These are phyloP conservation scores for Lottia gigantea DNA, from an alignment of 2,888 invertebrate genomes.

Conservation along the genomic window DNA sequence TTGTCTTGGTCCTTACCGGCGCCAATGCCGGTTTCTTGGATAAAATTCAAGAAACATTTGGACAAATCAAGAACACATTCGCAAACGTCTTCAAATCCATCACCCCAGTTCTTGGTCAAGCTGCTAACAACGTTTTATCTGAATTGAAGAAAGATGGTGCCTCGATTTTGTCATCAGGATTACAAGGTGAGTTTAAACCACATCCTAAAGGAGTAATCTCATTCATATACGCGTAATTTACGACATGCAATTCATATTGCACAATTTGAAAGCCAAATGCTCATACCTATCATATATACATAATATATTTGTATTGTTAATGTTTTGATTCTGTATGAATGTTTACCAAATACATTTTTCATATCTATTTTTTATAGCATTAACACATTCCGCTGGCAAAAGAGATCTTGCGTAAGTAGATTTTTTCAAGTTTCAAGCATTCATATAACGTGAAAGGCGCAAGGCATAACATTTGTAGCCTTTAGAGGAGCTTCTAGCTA, in stretches of 20 bases:
- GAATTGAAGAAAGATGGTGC: background rate
- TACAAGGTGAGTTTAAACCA: background rate
- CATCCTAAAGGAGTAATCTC: background rate
- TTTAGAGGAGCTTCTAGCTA: too few relatives aligned
- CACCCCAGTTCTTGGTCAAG: background rate
- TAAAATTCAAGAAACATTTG: background rate
- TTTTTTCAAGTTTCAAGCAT: too few relatives aligned
- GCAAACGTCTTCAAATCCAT: background rate
- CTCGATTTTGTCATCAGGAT: background rate
- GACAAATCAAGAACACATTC: background rate
- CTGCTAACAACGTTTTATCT: background rate
- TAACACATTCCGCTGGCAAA: background rate
- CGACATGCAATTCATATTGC: background rate
- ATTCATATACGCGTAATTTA: background rate
- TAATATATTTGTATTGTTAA: too few relatives aligned
- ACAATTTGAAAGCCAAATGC: background rate
- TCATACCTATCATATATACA: too few relatives aligned
- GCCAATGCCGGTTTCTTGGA: constrained; percentile 6
- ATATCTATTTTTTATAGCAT: background rate
- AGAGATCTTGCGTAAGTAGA: constrained; percentile 8
- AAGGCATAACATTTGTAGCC: too few relatives aligned
- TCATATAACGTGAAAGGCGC: too few relatives aligned
- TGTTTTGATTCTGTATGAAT: too few relatives aligned
- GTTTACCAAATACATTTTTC: background rate
- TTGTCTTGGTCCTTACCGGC: background rate